A percentile compares a stretch with the other conserved stretches of the same genome.
Evolutionary conservation across 1,140 invertebrate species (phyloP).

Genomic region (Atta cephalotes): DNA sequence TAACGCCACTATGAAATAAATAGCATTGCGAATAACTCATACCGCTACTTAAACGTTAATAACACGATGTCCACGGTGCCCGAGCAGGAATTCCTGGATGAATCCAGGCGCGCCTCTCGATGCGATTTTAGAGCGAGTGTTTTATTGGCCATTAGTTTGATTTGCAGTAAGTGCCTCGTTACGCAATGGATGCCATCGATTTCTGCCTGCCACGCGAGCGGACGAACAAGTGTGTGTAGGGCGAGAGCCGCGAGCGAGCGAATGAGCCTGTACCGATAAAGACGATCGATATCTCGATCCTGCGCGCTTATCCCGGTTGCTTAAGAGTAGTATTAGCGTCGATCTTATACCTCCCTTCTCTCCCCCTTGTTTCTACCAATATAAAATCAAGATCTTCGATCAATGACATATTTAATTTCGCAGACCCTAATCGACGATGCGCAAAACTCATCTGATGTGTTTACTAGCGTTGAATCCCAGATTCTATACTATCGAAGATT

Average conservation of each 20-base stretch:
- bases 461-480: not conserved
- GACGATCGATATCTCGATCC: slow-evolving; percentile 74
- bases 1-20: slow-evolving; percentile 44
- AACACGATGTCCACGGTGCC: slow-evolving; percentile 31
- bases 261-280: slow-evolving; percentile 59
- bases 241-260: slow-evolving; percentile 32
- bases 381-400: slow-evolving; percentile 63
- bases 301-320: slow-evolving; percentile 38
- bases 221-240: not conserved
- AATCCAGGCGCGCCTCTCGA: slow-evolving; percentile 57
- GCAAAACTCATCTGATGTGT: slow-evolving; percentile 1
- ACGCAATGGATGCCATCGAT: slow-evolving; percentile 80
- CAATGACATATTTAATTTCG: slow-evolving; percentile 73
- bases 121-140: slow-evolving; percentile 70
- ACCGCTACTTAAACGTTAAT: slow-evolving; percentile 43
- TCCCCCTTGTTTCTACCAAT: not conserved
- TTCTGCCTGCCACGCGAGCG: slow-evolving; percentile 65
- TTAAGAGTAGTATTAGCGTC: slow-evolving; percentile 69
- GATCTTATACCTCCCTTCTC: slow-evolving; percentile 42
- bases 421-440: slow-evolving; percentile 70
- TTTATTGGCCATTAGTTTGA: slow-evolving; percentile 81
- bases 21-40: slow-evolving; percentile 46
- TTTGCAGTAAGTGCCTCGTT: slow-evolving; percentile 80
- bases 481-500: not conserved
- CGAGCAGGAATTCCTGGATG: slow-evolving; percentile 29